Evolutionary conservation across 2,888 invertebrate genomes (phyloP), one percentile per base, ranked within the genome.

Genomic region (Drosophila koepferae): DNA sequence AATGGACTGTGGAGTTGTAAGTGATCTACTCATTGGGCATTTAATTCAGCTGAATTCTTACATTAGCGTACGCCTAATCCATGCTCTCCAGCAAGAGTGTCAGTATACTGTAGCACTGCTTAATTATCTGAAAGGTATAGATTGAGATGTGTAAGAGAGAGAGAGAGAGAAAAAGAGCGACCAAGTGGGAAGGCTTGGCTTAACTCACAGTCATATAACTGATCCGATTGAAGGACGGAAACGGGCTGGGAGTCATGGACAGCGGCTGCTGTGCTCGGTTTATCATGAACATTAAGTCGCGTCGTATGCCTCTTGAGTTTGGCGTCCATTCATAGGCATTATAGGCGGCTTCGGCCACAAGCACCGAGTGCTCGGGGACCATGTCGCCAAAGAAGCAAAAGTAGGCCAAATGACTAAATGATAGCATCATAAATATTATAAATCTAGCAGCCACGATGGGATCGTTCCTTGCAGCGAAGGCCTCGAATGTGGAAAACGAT

Each of bases 101-200:
- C 7, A 86, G 10, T 40, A 83, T 74, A 9, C 59, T 70, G 28
- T 79, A 83, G 43, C 85, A 80, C 31, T 84, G 87, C 8, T 80
- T 73, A 1, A 80, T 55, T 44, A 77, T 61, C 85, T 84, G 43
- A 2, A 20, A 65, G 18, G 16, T 6, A 34, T 12, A 34, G 5
- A 54, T 36, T n/a, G n/a, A 12, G 14, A 2, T 23, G 18, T 3
- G 41, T 28, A 10, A 7, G 9, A 8, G 34, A 23, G 23, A 23
- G 9, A 8, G 34, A 8, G 6, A 7, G 9, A 7, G 34, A 23
- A 3, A 23, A 6, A 7, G 34, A 8, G 6, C 14, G 14, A 14
- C 1, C 14, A 10, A 14, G 10, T 10, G 16, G 28, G 18, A n/a
- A 2, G 2, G 1, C 9, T 4, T 0, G 7, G n/a, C 1, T 20